Evolutionary conservation across 2,888 invertebrate genomes (phyloP).

Genomic region (Stratiomys singularior): DNA sequence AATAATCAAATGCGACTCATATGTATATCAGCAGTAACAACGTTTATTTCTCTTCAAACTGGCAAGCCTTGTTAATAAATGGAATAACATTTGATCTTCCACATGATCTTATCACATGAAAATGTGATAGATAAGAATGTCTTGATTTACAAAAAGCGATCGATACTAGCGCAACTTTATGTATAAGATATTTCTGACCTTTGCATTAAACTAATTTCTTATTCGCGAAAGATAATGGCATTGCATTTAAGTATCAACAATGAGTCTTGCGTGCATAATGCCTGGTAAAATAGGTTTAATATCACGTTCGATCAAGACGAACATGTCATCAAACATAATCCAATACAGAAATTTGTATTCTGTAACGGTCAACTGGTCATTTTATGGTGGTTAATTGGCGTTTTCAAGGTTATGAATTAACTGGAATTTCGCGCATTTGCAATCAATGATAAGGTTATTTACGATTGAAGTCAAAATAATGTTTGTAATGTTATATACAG

Average conservation of each 20-base stretch:
- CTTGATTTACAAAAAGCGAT: no score
- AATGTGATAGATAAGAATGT: no score
- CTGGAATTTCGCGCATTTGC: background rate
- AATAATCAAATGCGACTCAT: no score
- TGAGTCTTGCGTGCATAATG: background rate
- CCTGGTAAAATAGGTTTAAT: background rate
- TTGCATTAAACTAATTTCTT: background rate
- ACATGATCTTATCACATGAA: no score
- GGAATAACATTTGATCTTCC: no score
- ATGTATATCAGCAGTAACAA: no score
- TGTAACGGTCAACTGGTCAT: background rate
- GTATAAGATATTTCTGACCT: no score
- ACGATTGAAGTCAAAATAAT: background rate
- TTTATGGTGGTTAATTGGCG: constrained; percentile 4
- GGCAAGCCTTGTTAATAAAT: no score
- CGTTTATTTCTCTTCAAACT: no score
- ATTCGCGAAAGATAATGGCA: background rate
- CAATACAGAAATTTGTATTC: constrained; percentile 18
- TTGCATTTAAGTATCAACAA: background rate
- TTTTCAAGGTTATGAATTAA: background rate
- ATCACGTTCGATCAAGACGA: background rate
- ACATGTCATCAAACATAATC: constrained; percentile 1
- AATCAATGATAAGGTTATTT: no score
- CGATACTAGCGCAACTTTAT: no score
- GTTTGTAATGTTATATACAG: no score